Base-by-base conservation (phyloP, 2,888 invertebrate species). In the Melanostoma scalare region DNA sequence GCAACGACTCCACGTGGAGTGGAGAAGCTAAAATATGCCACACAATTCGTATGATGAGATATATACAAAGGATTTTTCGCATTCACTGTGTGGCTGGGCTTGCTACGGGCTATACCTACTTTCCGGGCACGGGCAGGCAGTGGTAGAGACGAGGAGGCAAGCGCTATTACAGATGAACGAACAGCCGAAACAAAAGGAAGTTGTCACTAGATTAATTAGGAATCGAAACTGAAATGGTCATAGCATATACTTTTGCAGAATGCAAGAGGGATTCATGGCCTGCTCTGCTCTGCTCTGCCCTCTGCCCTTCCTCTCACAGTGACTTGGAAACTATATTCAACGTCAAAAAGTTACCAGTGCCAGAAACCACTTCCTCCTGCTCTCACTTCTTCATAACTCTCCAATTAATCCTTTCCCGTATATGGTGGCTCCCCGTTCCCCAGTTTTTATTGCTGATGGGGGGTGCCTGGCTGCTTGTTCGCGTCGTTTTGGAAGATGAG, bases 1-100 rank as follows among this genome's bases (percentile, higher is more conserved):
- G 33, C 61, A 71, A 56, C 30, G 77, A 84, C 84, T 84, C 84
- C 84, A 84, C 84, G 84, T 84, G 84, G 84, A 84, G 84, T 84
- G 84, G 84, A 84, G 78, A 55, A 48, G n/a, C 42, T 40, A 53
- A 67, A 68, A 69, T 46, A n/a, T 42, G 52, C 53, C 67, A 53
- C 69, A 65, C 56, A 60, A 44, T 36, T 58, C 71, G 53, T 65
- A 63, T 36, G 33, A 52, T 20, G 20, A 20, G 20, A 20, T 20
- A 20, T 36, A 48, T 72, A 73, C 73, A 73, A 80, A 60, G 71
- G 69, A 76, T 55, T 65, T 78, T 73, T 69, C 69, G 44, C 69
- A 30, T 69, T 38, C 58, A 65, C 36, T 56, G 36, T 20, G 50
- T 52, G 31, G 36, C 44, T 38, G 44, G 50, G 10, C 50, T 40